Percentiles rank a stretch among this genome's conserved stretches.
Conservation (phyloP, 2,888 invertebrate species). For the Ferdinandea cuprea region DNA sequence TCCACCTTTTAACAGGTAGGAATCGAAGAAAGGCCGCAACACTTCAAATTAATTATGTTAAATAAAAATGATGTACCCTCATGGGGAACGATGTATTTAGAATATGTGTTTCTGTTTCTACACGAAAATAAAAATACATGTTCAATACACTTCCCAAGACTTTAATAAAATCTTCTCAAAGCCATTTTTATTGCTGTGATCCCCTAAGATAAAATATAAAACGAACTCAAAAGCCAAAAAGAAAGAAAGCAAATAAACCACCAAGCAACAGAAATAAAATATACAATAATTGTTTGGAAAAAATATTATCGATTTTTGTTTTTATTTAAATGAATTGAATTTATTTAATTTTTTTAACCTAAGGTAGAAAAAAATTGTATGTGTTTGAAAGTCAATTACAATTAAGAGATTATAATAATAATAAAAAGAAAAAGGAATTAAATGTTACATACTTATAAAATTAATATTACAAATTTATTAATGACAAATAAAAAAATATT, state of each 20-base stretch:
- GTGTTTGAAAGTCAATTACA: conserved; percentile 52
- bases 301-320: conserved; percentile 49
- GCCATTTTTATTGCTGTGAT: too few relatives aligned
- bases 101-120: too few relatives aligned
- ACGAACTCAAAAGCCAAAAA: background rate
- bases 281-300: conserved; percentile 29
- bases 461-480: conserved; percentile 57
- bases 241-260: conserved; percentile 1
- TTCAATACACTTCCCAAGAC: too few relatives aligned
- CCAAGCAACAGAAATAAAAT: conserved; percentile 1
- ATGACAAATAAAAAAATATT: conserved; percentile 47
- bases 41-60: too few relatives aligned
- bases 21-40: too few relatives aligned
- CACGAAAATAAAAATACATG: too few relatives aligned
- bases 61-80: too few relatives aligned
- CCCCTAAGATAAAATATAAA: too few relatives aligned
- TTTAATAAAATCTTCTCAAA: too few relatives aligned
- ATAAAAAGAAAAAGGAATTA: conserved; percentile 36
- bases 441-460: conserved; percentile 53
- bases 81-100: too few relatives aligned
- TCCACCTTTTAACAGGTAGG: too few relatives aligned
- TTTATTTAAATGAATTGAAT: conserved; percentile 57
- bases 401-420: conserved; percentile 11
- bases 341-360: conserved; percentile 36
- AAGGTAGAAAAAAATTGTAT: conserved; percentile 50